Percentiles rank a stretch among this genome's conserved stretches.
Evolutionary conservation across 2,888 invertebrate genomes (phyloP).

Genomic region (Dasypogon diadema): DNA sequence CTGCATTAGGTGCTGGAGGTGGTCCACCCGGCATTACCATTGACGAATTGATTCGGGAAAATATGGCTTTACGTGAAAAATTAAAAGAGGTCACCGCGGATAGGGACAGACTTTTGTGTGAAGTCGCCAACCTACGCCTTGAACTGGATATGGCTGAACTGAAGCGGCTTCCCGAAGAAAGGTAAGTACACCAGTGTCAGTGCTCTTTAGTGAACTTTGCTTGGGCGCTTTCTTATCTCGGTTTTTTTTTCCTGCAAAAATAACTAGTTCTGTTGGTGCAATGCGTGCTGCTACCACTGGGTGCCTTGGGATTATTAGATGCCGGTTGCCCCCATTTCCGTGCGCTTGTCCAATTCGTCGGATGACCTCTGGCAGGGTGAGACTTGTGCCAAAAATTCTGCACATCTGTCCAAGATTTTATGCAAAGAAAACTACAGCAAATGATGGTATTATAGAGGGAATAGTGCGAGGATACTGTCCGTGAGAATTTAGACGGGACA

Average conservation of each 20-base stretch:
- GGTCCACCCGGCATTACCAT: conserved; percentile 54
- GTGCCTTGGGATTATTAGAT: no score
- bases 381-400: background rate
- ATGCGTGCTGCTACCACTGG: no score
- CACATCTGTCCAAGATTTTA: background rate
- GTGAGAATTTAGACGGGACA: no score
- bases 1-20: conserved; percentile 16
- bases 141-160: conserved; percentile 68
- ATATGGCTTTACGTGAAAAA: conserved; percentile 63
- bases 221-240: background rate
- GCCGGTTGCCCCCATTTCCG: background rate
- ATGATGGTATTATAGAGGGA: no score
- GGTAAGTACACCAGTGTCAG: conserved; percentile 61
- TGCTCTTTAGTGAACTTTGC: background rate
- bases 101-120: conserved; percentile 66
- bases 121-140: conserved; percentile 66
- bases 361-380: background rate
- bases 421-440: no score
- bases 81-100: conserved; percentile 65
- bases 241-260: background rate
- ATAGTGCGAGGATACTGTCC: no score
- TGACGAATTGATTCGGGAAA: conserved; percentile 65
- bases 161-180: conserved; percentile 66
- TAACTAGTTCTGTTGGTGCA: background rate
- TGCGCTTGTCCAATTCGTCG: background rate